Evolutionary conservation across 2,113 vertebrate genomes (phyloP).

Genomic region (Callospermophilus lateralis): DNA sequence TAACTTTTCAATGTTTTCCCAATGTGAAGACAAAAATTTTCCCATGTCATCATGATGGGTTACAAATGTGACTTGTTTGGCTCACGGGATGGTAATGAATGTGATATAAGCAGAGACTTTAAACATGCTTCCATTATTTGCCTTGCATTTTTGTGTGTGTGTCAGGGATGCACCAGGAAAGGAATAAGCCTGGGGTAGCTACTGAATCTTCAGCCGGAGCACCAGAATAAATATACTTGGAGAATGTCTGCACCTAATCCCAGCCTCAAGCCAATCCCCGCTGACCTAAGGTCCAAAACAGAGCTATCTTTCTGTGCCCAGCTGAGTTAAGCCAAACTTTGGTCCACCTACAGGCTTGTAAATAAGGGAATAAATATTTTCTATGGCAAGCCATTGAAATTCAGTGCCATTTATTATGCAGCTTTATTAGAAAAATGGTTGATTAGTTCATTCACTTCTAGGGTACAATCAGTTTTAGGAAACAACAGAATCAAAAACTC

Average conservation of each 20-base stretch:
- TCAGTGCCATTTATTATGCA: neutral
- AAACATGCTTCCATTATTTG: neutral
- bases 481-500: conserved; percentile 58
- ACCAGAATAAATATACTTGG: neutral
- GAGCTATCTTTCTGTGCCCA: neutral
- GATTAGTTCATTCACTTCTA: neutral
- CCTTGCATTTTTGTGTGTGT: neutral
- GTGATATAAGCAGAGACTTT: neutral
- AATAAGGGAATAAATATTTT: neutral
- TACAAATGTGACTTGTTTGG: neutral
- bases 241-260: neutral
- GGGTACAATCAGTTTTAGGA: neutral
- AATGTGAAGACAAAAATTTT: neutral
- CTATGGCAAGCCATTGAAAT: neutral
- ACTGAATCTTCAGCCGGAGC: neutral
- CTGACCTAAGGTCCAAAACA: neutral
- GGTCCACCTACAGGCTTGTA: neutral
- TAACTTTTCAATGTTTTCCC: neutral
- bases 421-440: neutral
- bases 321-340: neutral
- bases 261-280: neutral
- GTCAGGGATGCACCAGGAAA: neutral
- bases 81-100: neutral
- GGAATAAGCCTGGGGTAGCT: neutral
- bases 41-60: neutral